Evolutionary conservation across 2,888 invertebrate genomes (phyloP).

Genomic region (Pachymerium ferrugineum): DNA sequence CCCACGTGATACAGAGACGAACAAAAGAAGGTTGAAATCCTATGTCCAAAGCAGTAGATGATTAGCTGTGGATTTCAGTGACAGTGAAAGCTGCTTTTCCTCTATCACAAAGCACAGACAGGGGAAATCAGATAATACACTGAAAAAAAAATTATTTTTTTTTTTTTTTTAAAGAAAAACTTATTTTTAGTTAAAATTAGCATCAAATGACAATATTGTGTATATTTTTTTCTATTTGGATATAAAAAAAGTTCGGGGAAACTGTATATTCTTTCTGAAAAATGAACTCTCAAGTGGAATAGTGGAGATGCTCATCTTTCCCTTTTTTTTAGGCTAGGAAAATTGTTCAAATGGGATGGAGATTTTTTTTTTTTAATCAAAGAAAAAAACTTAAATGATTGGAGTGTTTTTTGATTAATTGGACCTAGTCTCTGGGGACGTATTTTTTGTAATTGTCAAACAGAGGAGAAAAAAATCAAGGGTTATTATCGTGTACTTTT

Average conservation of each 20-base stretch:
- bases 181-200: neutral
- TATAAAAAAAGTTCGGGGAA: no score
- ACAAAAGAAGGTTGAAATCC: conserved; percentile 18
- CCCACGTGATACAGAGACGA: neutral
- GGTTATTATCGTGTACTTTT: no score
- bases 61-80: conserved; percentile 10
- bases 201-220: no score
- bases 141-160: neutral
- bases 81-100: neutral
- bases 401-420: no score
- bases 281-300: neutral
- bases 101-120: neutral
- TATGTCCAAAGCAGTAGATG: conserved; percentile 6
- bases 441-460: no score
- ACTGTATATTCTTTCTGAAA: neutral
- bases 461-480: no score
- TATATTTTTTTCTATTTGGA: neutral
- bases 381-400: no score
- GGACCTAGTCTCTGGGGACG: no score
- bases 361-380: no score
- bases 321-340: neutral
- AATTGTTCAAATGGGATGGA: no score
- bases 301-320: neutral
- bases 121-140: neutral
- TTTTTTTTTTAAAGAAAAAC: neutral